A percentile compares a stretch with the other conserved stretches of the same genome.
These are phyloP conservation scores for Macropodus opercularis DNA, from an alignment of 2,797 vertebrate species.

Conservation along the genomic window DNA sequence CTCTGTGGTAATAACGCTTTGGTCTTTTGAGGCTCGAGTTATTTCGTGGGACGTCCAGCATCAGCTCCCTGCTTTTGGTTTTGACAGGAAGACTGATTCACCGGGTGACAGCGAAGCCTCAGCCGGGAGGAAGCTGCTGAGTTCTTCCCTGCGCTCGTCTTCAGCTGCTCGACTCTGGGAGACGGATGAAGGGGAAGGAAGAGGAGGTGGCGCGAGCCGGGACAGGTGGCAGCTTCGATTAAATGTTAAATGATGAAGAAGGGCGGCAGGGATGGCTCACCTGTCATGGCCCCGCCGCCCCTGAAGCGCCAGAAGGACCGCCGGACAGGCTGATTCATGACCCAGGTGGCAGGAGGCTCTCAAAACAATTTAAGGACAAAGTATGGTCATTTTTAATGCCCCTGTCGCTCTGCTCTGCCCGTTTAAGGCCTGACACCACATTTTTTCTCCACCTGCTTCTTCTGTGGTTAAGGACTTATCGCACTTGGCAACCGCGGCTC, in stretches of 20 bases:
- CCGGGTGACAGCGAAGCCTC: conserved; percentile 37
- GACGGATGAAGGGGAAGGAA: conserved; percentile 47
- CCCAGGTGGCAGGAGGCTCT: conserved; percentile 74
- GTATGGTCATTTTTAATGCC: conserved; percentile 68
- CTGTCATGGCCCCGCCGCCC: conserved; percentile 61
- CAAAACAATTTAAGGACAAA: conserved; percentile 83
- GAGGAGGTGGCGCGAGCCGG: conserved; percentile 15
- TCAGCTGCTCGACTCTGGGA: conserved; percentile 30
- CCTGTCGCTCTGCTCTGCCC: conserved; percentile 28
- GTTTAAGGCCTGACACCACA: conserved; percentile 66
- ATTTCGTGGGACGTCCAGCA: too few species aligned
- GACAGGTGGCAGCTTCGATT: conserved; percentile 72
- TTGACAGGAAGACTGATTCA: conserved; percentile 52
- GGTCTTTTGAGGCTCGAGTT: too few species aligned
- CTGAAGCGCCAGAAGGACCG: conserved; percentile 53
- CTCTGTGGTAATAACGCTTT: too few species aligned
- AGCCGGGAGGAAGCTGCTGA: conserved; percentile 9
- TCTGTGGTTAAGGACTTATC: conserved; percentile 53
- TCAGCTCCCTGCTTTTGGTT: conserved; percentile 23
- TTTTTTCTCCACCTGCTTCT: conserved; percentile 25
- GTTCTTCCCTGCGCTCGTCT: conserved; percentile 15
- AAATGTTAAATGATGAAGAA: conserved; percentile 79
- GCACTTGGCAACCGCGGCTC: neutral
- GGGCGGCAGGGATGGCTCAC: conserved; percentile 66
- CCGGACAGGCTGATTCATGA: conserved; percentile 79